Conservation (phyloP, 2,888 invertebrate genomes). For the Heliconius sara region DNA sequence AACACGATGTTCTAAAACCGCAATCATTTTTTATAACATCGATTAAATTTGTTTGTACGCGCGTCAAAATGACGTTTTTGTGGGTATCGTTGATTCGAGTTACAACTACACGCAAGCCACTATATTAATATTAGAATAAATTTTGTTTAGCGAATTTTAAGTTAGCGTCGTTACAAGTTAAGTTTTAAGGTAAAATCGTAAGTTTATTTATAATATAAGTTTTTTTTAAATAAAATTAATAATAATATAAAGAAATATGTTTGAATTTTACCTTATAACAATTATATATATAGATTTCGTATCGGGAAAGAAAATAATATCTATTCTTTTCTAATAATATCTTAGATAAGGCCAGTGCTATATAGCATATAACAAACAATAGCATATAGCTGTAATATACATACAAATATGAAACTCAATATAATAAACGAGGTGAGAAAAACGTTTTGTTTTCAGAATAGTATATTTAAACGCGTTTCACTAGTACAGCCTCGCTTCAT, state of each 20-base stretch:
- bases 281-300: not conserved
- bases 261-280: not conserved
- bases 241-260: not conserved
- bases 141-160: too few species aligned
- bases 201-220: too few species aligned
- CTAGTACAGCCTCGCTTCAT: slow-evolving; percentile 61
- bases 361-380: not conserved
- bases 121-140: too few species aligned
- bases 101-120: not conserved
- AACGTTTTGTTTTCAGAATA: slow-evolving; percentile 39
- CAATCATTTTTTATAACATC: not conserved
- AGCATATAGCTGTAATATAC: not conserved
- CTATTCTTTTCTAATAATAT: not conserved
- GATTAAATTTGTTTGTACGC: slow-evolving; percentile 6
- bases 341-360: not conserved
- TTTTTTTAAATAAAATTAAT: too few species aligned
- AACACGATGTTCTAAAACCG: slow-evolving; percentile 14
- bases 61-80: not conserved
- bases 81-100: not conserved
- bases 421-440: slow-evolving; percentile 33
- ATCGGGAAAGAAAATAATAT: not conserved
- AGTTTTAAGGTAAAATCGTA: too few species aligned
- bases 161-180: too few species aligned
- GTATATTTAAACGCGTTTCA: slow-evolving; percentile 45
- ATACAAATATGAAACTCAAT: slow-evolving; percentile 10